Evolutionary conservation across 2,113 vertebrate genomes (phyloP).

Genomic region (Rhinopomastus cyanomelas): DNA sequence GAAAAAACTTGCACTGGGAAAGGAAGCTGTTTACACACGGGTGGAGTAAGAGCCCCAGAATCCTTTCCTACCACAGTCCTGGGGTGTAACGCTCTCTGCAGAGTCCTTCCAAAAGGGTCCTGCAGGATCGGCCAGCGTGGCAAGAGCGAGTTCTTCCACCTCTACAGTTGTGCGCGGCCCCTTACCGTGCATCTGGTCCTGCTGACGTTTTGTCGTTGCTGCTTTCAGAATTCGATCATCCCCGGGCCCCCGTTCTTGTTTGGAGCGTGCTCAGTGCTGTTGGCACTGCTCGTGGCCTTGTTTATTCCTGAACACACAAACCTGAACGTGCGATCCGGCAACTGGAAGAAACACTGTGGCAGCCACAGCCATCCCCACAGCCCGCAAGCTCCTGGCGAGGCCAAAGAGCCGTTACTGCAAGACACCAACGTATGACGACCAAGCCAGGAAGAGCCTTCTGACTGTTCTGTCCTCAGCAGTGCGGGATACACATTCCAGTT

Average conservation of each 20-base stretch:
- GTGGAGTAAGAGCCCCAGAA: fast-evolving
- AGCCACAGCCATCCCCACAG: slow-evolving; percentile 82
- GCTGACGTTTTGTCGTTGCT: not conserved
- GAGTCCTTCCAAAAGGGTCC: not conserved
- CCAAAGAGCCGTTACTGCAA: slow-evolving; percentile 88
- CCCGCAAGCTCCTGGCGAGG: slow-evolving; percentile 83
- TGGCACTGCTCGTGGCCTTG: slow-evolving; percentile 88
- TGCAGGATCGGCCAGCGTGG: fast-evolving
- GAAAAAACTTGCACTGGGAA: not conserved
- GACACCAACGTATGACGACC: slow-evolving; percentile 86
- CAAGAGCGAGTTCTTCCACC: not conserved
- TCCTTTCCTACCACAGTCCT: not conserved
- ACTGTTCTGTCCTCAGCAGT: slow-evolving; percentile 56
- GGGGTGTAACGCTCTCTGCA: fast-evolving
- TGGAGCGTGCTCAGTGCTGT: slow-evolving; percentile 84
- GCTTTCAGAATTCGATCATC: slow-evolving; percentile 83
- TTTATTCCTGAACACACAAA: slow-evolving; percentile 89
- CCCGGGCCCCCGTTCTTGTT: slow-evolving; percentile 87
- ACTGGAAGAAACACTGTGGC: slow-evolving; percentile 86
- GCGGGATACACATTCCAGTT: slow-evolving; percentile 72
- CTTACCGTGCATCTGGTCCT: fast-evolving
- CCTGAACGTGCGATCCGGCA: slow-evolving; percentile 75
- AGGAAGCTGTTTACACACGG: too few relatives aligned
- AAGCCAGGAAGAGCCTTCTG: slow-evolving; percentile 5
- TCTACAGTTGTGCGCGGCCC: not conserved